phyloP scores from a whole-genome alignment of 2,113 vertebrate species.

The Pseudonaja textilis region DNA sequence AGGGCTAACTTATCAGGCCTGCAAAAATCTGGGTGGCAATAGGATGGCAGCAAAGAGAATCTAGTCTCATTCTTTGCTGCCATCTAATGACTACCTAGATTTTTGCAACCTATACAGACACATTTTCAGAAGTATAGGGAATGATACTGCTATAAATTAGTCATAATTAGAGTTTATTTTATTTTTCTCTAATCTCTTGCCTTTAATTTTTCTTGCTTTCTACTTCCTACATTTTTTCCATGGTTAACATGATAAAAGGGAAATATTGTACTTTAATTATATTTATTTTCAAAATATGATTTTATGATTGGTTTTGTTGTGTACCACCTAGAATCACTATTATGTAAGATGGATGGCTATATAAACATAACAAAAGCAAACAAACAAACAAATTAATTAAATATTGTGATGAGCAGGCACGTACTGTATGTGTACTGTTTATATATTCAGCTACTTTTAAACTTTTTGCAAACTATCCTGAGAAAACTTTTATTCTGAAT shows the following conservation, averaged over 20 bases:
- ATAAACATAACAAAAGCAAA: not conserved
- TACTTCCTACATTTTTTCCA: not conserved
- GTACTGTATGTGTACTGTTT: not conserved
- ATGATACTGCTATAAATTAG: not conserved
- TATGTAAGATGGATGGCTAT: not conserved
- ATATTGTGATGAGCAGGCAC: not conserved
- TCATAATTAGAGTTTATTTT: not conserved
- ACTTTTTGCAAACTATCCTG: not conserved
- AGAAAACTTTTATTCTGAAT: not conserved
- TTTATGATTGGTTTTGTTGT: not conserved
- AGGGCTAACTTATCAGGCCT: not conserved
- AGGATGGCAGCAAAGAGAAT: not conserved
- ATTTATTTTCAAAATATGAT: not conserved
- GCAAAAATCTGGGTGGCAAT: not conserved
- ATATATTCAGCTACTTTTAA: not conserved
- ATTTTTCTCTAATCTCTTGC: not conserved
- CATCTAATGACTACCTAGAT: not conserved
- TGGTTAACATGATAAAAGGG: not conserved
- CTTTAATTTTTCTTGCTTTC: not conserved
- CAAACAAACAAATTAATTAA: not conserved
- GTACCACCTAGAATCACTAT: not conserved
- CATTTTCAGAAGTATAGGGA: not conserved
- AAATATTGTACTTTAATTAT: not conserved
- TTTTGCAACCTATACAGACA: not conserved
- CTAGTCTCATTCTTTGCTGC: not conserved